A percentile compares a stretch with the other conserved stretches of the same genome.
phyloP scores from a whole-genome alignment of 2,797 vertebrate species.

The Dipus sagitta region DNA sequence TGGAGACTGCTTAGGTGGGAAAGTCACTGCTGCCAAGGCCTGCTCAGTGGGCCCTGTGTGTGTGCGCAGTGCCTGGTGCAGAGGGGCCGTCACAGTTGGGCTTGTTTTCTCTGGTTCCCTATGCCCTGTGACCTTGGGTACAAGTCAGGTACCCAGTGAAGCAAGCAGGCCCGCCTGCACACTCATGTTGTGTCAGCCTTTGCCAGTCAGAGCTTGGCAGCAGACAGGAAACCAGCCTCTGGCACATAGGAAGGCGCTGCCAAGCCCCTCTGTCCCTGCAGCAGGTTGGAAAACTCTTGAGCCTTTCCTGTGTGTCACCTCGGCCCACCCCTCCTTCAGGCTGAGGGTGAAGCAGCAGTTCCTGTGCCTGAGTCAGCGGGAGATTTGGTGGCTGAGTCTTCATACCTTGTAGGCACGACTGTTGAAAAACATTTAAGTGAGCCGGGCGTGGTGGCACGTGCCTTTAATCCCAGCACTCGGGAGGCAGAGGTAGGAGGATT shows the following conservation, averaged over 20 bases:
- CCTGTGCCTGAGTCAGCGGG: constrained; percentile 79
- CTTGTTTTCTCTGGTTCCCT: constrained; percentile 59
- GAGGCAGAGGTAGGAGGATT: no score
- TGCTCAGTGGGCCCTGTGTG: neutral
- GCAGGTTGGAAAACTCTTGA: neutral
- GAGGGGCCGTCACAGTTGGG: neutral
- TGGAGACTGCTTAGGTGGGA: neutral
- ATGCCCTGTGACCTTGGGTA: constrained; percentile 52
- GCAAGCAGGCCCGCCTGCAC: neutral
- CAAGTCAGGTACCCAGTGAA: constrained; percentile 20
- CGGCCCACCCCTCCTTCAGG: constrained; percentile 67
- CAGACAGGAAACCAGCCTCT: constrained; percentile 13
- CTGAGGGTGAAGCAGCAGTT: constrained; percentile 50
- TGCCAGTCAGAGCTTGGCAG: neutral
- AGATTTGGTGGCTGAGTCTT: constrained; percentile 56
- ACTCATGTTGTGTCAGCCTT: neutral
- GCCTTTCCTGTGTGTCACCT: constrained; percentile 70
- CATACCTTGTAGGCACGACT: constrained; percentile 68
- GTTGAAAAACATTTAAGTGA: constrained; percentile 63
- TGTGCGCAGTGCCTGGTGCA: neutral
- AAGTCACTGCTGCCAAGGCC: neutral
- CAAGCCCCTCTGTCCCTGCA: neutral
- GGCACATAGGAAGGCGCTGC: neutral
- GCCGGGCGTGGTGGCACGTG: no score
- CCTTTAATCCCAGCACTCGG: no score